Evolutionary conservation across 2,113 vertebrate genomes (phyloP), one percentile per base, ranked within the genome.

Genomic region (Pristiophorus japonicus): DNA sequence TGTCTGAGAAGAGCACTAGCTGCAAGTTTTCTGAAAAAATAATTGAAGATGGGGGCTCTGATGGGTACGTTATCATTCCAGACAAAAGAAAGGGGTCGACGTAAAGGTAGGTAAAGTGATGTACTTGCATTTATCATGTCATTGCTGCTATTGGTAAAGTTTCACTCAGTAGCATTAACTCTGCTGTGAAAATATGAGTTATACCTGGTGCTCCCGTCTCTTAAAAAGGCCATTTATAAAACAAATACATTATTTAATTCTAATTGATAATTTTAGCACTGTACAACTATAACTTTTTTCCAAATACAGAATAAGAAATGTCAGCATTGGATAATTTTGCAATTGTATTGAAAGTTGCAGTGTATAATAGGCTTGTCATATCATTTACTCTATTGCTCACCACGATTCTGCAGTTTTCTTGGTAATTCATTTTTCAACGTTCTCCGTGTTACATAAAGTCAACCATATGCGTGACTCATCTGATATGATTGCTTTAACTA

Each of bases 41-140:
- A 42, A 94, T 45, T 51, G 93, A 94, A 94, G 93, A 94, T 94
- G 93, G 93, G 93, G 66, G 93, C 93, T 94, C 93, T 94, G 93
- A 94, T 94, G 93, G 93, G 93, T 70, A 94, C 65, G 70, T 70
- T 94, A 45, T 94, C 93, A 70, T 70, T 94, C 93, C 93, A 94
- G 93, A 94, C 93, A 67, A 94, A 94, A 73, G 93, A 94, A 51
- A 94, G 66, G 66, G 47, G 45, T 67, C 93, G 66, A 51, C 65
- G 93, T 30, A 94, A 94, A 94, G 93, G 93, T 94, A 94, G 93
- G 93, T 66, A 94, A 94, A 94, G 66, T 94, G 22, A 70, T 73
- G 93, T 34, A 90, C 87, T 90, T 90, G 24, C 24, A 67, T 94
- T 94, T 94, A 27, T 94, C 4, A 27, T 94, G 24, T 30, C 12